A percentile compares a stretch with the other conserved stretches of the same genome.
Conservation (phyloP, 2,113 vertebrate species). For the Epinephelus lanceolatus region DNA sequence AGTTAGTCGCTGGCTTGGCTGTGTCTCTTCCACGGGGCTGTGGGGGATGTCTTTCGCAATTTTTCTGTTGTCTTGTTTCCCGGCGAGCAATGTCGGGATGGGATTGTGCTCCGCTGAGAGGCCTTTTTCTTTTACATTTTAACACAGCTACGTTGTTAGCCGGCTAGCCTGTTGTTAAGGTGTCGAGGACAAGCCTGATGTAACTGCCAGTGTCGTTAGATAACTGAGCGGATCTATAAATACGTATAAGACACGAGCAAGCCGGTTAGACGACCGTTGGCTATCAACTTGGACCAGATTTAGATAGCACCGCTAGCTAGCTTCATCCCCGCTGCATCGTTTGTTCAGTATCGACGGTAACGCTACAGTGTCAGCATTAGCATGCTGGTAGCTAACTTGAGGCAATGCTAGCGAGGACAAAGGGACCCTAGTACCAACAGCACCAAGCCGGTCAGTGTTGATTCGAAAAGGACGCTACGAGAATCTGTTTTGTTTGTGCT, state of each 20-base stretch:
- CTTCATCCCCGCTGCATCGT: slow-evolving; percentile 43
- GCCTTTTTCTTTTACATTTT: slow-evolving; percentile 68
- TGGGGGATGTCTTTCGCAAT: slow-evolving; percentile 66
- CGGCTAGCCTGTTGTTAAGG: not conserved
- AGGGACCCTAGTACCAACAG: slow-evolving; percentile 58
- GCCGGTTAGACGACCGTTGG: not conserved
- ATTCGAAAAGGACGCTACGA: not conserved
- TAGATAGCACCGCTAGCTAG: slow-evolving; percentile 68
- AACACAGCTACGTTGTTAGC: slow-evolving; percentile 48
- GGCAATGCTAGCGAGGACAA: slow-evolving; percentile 78
- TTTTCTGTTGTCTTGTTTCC: slow-evolving; percentile 79
- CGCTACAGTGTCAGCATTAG: slow-evolving; percentile 54
- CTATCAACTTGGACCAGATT: slow-evolving; percentile 50
- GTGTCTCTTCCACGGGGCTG: slow-evolving; percentile 11
- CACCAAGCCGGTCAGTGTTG: slow-evolving; percentile 24
- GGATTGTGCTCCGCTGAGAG: slow-evolving; percentile 72
- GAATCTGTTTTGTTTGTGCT: not conserved
- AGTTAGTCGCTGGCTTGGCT: not conserved
- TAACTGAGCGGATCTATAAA: not conserved
- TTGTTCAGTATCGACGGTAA: slow-evolving; percentile 40
- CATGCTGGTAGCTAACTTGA: slow-evolving; percentile 57
- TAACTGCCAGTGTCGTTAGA: not conserved
- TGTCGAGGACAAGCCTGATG: not conserved
- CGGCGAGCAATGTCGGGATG: slow-evolving; percentile 79
- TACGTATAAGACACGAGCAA: not conserved